phyloP scores from a whole-genome alignment of 2,797 vertebrate species.

The Phrynocephalus guinanensis region DNA sequence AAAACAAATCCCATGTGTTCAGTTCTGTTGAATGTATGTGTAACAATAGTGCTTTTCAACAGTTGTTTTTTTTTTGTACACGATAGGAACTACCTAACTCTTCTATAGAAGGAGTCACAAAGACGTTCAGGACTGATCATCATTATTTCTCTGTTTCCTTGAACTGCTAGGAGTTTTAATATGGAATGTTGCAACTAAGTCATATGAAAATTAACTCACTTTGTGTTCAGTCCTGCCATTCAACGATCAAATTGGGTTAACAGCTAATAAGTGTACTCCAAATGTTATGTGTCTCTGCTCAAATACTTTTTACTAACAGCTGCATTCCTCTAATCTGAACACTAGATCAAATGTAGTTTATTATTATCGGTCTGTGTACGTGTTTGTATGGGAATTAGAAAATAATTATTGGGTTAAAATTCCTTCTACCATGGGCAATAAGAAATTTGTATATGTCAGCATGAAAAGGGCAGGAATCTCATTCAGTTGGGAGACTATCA shows the following conservation, averaged over 20 bases:
- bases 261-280: slow-evolving; percentile 21
- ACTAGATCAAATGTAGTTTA: background rate
- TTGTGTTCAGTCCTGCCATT: slow-evolving; percentile 1
- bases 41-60: background rate
- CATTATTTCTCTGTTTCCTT: background rate
- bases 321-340: background rate
- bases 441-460: background rate
- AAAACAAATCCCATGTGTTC: slow-evolving; percentile 24
- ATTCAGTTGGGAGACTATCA: slow-evolving; percentile 7
- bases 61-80: background rate
- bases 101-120: background rate
- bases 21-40: background rate
- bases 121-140: slow-evolving; percentile 10
- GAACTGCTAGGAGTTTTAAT: background rate
- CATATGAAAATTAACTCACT: slow-evolving; percentile 17
- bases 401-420: background rate
- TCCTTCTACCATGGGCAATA: background rate
- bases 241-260: slow-evolving; percentile 13
- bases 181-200: background rate
- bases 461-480: slow-evolving; percentile 23
- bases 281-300: background rate
- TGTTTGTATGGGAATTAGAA: background rate
- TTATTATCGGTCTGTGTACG: slow-evolving; percentile 24
- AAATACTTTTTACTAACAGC: background rate
- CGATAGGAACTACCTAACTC: background rate